Base-by-base conservation (phyloP, 1,140 invertebrate genomes). In the Brevipalpus yothersi region DNA sequence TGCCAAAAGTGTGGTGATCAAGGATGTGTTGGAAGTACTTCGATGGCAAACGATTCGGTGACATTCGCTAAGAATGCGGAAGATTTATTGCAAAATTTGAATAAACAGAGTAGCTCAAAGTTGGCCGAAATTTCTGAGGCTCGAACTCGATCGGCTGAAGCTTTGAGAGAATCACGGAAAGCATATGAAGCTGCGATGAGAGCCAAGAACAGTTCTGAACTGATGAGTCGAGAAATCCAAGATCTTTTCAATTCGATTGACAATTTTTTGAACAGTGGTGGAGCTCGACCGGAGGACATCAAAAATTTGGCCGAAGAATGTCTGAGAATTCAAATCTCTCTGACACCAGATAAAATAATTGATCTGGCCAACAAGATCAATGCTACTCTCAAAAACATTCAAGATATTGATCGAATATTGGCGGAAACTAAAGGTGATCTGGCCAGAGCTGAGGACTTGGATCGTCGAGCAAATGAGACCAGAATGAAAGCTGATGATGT, bases 371-470 rank as follows among this genome's bases (percentile, higher is more conserved):
- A 79, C 45, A 75, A 83, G 65, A 95, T 96, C 58, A 85, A 87
- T 67, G 73, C 79, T 17, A 88, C 87, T 9, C 84, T 94, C 8
- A 78, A 79, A 4, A 83, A 82, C 10, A 72, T 95, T 7, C 89
- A 84, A 41, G 80, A 95, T 68, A 90, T 92, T 60, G 86, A 94
- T 66, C 76, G 77, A 61, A 95, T 95, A 65, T 80, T 95, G 45
- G 74, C 76, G 23, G 89, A 83, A 54, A 95, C 92, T 0, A 77
- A 78, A 56, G 78, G 79, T 41, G 84, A 91, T 71, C 71, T 91
- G 53, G 71, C 75, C 31, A 72, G 73, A 63, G 89, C 89, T 0
- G 78, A 83, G 64, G 66, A 73, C 8, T 73, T 94, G 0, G 87
- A 90, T 68, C 70, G 76, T 58, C 75, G 77, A 64, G 87, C 89